Evolutionary conservation across 2,888 invertebrate genomes (phyloP).

Genomic region (Drosophila mimetica): DNA sequence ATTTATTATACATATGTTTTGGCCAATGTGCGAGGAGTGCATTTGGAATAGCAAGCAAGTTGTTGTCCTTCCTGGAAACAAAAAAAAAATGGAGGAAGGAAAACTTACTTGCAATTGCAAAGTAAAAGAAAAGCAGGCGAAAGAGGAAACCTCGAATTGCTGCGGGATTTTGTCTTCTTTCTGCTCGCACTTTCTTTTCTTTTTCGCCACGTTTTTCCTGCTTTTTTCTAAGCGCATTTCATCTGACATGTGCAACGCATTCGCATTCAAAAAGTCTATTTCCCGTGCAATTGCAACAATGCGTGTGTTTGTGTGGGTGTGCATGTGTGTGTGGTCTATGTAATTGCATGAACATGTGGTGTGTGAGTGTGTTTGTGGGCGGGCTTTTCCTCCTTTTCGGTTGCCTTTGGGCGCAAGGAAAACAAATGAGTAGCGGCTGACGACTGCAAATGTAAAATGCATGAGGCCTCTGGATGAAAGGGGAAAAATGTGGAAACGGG

Average conservation of each 20-base stretch:
- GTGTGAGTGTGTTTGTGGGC: constrained; percentile 42
- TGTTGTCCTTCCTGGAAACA: constrained; percentile 31
- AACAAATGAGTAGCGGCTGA: constrained; percentile 77
- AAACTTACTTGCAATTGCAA: constrained; percentile 52
- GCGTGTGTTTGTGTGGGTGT: constrained; percentile 53
- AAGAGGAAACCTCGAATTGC: constrained; percentile 56
- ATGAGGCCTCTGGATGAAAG: constrained; percentile 36
- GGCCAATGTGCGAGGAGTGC: constrained; percentile 33
- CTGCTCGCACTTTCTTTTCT: constrained; percentile 29
- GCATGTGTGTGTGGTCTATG: constrained; percentile 45
- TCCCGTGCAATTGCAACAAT: constrained; percentile 78
- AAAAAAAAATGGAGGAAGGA: constrained; percentile 8
- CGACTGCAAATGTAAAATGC: constrained; percentile 69
- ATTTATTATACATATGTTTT: no score
- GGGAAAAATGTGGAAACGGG: not conserved
- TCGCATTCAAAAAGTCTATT: constrained; percentile 77
- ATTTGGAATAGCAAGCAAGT: constrained; percentile 67
- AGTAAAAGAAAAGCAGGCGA: constrained; percentile 52
- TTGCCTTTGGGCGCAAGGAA: constrained; percentile 71
- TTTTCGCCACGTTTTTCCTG: constrained; percentile 42
- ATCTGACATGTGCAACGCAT: constrained; percentile 73
- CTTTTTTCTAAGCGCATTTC: constrained; percentile 69
- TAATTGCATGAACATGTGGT: constrained; percentile 36
- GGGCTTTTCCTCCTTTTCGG: constrained; percentile 29
- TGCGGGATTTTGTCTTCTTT: constrained; percentile 49